Evolutionary conservation across 23 tunicate genomes (phyloP).

Genomic region (Oikopleura dioica): DNA sequence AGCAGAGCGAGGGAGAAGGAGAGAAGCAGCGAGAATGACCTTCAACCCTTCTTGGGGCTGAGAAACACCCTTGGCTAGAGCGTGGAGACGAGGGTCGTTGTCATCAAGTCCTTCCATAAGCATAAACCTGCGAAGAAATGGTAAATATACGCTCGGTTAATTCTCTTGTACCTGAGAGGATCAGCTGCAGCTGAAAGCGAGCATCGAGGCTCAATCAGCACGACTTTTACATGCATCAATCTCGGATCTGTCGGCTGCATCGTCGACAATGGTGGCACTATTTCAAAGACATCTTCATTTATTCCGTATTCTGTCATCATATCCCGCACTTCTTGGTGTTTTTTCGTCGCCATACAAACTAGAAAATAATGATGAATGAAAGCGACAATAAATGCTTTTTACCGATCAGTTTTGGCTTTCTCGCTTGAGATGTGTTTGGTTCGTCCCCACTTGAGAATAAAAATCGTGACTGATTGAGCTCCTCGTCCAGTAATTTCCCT

Average conservation of each 20-base stretch:
- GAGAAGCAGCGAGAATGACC: not conserved
- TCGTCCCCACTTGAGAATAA: not conserved
- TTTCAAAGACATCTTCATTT: too few species aligned
- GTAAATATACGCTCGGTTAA: too few species aligned
- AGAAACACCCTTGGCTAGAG: not conserved
- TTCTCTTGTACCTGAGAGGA: too few species aligned
- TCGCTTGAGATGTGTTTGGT: not conserved
- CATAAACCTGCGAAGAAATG: too few species aligned
- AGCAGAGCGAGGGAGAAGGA: not conserved
- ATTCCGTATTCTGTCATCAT: too few species aligned
- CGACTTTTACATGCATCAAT: not conserved
- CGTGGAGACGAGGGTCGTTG: not conserved
- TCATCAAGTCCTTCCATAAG: not conserved
- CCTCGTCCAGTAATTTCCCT: not conserved
- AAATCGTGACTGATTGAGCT: not conserved
- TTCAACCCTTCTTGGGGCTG: not conserved
- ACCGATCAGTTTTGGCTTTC: not conserved
- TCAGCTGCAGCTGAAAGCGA: not conserved
- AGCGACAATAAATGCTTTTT: too few species aligned
- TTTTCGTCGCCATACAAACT: too few species aligned
- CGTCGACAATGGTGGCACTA: not conserved
- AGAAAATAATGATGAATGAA: too few species aligned
- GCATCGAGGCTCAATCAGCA: not conserved
- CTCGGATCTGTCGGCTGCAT: not conserved
- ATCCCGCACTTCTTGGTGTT: too few species aligned